Base-by-base conservation (phyloP, 2,888 invertebrate genomes). In the Brachyopa scutellaris region DNA sequence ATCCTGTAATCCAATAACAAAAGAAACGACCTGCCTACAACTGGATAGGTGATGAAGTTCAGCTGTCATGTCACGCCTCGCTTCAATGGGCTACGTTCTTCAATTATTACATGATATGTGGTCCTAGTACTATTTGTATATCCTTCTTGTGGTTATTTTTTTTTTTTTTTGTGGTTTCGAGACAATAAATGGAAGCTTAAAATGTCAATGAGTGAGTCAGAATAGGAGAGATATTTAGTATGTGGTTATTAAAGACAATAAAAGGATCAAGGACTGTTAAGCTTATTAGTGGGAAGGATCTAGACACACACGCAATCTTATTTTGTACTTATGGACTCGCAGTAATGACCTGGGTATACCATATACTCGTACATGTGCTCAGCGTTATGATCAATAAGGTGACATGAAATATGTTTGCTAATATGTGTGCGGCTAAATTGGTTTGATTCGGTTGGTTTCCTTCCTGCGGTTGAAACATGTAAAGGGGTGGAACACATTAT, bases 221-320 rank as follows among this genome's bases (percentile, higher is more conserved):
- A 57, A 23, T 13, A 45, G 11, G 31, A 19, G 5, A 26, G 36
- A 2, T 42, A 21, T 23, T 72, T 7, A 6, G 40, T 38, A 45
- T 66, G 53, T 38, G 66, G 21, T 17, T 42, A 49, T 17, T 23
- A 62, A 67, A 67, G 47, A 79, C 62, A 61, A 74, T 62, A 62
- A 80, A 74, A 69, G 74, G 69, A 80, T 80, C 80, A 80, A 64
- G 57, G 40, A 49, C 62, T 26, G 26, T 69, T 69, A 36, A 64
- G 80, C 62, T 70, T 51, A 80, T 80, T 69, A 57, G 31, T 31
- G 51, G 5, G 19, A 23, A 47, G 49, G 70, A 79, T 74, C 11
- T 29, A 73, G 73, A 73, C 74, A 49, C 15, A 62, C 33, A 67
- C 64, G 40, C 59, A 80, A n/a, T n/a, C n/a, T 69, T 64, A 64